Base-by-base conservation (phyloP, 2,797 vertebrate genomes). In the Malurus splendens region DNA sequence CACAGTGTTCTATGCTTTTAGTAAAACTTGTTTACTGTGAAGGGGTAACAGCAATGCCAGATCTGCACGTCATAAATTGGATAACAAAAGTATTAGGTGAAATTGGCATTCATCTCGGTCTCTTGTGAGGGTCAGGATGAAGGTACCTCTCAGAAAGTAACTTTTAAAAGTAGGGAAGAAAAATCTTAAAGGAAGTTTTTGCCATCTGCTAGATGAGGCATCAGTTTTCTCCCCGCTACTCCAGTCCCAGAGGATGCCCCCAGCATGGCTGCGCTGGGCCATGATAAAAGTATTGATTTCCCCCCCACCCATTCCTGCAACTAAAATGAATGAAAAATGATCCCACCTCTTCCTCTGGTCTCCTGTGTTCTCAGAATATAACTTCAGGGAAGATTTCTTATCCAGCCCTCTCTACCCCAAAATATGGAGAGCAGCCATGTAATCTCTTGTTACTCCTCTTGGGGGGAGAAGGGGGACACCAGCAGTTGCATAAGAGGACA, bases 401-500 rank as follows among this genome's bases (percentile, higher is more conserved):
- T 38, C 57, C 44, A 27, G 44, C 61, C 71, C 4, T 16, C 33
- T 54, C 65, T 60, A 54, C 20, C 71, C 56, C 1, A 6, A 36
- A 61, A 41, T 19, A 22, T 1, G 12, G 81, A 93, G 64, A 64
- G 10, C 48, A 65, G 54, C 78, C 62, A 8, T 71, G 57, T 61
- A 71, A 77, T 85, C 50, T 54, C 38, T 33, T 25, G 18, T 54
- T 74, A 9, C 57, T 60, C 68, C 39, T 67, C 7, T 1, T 66
- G 50, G 6, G 16, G 22, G 19, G 22, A 54, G 48, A 44, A 78
- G 62, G 78, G 81, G 84, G 51, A 23, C 76, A 68, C 55, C 36
- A 6, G 76, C 52, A 62, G 39, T 81, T 91, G 56, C 45, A 0
- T 90, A 90, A 93, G 79, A 87, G 89, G 89, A 92, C 82, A 80